Percentiles rank a stretch among this genome's conserved stretches.
Conservation (phyloP, 2,113 vertebrate genomes). For the Elgaria multicarinata region DNA sequence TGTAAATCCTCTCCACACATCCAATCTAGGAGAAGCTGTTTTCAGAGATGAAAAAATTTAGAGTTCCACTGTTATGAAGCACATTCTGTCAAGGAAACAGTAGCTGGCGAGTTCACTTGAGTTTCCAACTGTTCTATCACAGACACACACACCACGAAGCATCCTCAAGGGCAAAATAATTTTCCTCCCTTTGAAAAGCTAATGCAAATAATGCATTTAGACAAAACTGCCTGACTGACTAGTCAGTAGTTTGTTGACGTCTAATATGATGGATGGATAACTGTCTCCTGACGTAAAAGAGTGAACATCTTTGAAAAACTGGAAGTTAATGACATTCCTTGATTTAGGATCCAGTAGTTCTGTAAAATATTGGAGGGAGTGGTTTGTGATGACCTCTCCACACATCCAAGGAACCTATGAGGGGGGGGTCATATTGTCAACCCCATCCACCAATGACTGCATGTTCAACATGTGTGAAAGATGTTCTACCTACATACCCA, state of each 20-base stretch:
- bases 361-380: neutral
- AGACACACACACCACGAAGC: neutral
- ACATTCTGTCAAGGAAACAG: slow-evolving; percentile 12
- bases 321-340: neutral
- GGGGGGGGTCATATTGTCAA: neutral
- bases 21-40: slow-evolving; percentile 36
- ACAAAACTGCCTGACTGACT: slow-evolving; percentile 6
- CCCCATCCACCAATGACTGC: neutral
- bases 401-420: neutral
- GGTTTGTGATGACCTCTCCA: neutral
- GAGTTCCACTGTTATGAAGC: slow-evolving; percentile 31
- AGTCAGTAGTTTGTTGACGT: slow-evolving; percentile 20
- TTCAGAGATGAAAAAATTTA: slow-evolving; percentile 46
- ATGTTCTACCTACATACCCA: neutral
- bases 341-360: slow-evolving; percentile 19
- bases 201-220: neutral
- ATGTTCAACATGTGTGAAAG: neutral
- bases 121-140: slow-evolving; percentile 19
- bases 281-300: slow-evolving; percentile 31
- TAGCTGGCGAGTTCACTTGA: slow-evolving; percentile 14
- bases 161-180: slow-evolving; percentile 23
- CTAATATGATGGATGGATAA: slow-evolving; percentile 6
- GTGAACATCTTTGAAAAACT: neutral
- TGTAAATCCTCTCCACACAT: slow-evolving; percentile 42
- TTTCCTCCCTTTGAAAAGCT: slow-evolving; percentile 17